phyloP scores from a whole-genome alignment of 2,888 invertebrate species.

The Sepiola atlantica region DNA sequence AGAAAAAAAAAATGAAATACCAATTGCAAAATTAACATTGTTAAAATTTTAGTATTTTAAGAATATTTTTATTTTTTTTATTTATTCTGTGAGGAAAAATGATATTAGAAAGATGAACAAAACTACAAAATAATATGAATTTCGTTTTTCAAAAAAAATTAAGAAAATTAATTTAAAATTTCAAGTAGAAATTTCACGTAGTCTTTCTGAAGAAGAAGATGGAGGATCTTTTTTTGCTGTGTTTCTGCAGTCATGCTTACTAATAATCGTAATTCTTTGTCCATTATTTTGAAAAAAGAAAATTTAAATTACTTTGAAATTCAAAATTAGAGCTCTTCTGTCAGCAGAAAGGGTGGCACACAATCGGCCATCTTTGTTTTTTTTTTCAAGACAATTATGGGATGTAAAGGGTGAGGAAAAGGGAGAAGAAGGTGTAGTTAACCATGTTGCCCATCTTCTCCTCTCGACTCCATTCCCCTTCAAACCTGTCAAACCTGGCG shows the following conservation, averaged over 20 bases:
- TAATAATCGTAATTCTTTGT: constrained; percentile 12
- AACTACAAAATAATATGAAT: neutral
- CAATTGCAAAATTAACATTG: neutral
- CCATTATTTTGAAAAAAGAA: neutral
- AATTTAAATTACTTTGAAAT: neutral
- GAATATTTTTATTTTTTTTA: neutral
- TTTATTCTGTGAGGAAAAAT: neutral
- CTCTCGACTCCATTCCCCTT: neutral
- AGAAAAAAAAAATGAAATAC: no score
- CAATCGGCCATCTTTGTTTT: neutral
- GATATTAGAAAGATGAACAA: neutral
- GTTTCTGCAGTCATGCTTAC: neutral
- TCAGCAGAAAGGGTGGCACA: neutral
- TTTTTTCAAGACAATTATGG: no score
- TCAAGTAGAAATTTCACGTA: neutral
- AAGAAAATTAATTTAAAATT: neutral
- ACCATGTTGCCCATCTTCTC: neutral
- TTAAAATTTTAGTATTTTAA: neutral
- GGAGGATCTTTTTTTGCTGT: neutral
- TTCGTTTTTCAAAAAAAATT: neutral
- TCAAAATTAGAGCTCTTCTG: neutral
- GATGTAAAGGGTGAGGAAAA: neutral
- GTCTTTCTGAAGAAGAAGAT: neutral
- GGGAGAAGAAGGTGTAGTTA: neutral
- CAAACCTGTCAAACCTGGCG: neutral